These are phyloP conservation scores for Arrhopalites spinosus DNA, from an alignment of 2,888 invertebrate species.

Conservation along the genomic window DNA sequence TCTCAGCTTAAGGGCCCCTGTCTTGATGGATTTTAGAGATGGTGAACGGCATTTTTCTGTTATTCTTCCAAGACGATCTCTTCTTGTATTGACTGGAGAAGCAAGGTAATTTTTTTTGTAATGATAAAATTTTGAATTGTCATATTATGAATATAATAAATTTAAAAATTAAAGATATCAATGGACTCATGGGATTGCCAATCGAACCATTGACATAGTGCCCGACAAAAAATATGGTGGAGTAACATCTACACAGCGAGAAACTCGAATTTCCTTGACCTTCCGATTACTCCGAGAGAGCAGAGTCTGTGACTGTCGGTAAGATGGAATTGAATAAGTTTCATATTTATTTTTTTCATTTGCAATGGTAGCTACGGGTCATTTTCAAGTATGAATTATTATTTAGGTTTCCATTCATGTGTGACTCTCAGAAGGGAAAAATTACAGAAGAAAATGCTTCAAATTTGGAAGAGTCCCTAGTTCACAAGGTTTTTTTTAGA, in stretches of 20 bases:
- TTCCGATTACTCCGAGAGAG: constrained; percentile 70
- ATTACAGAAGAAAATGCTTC: constrained; percentile 65
- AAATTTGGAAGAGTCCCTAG: constrained; percentile 74
- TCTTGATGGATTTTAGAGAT: constrained; percentile 87
- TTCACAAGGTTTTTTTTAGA: constrained; percentile 67
- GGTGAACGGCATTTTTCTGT: constrained; percentile 68
- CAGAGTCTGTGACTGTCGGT: constrained; percentile 68
- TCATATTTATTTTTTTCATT: neutral
- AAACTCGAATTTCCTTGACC: constrained; percentile 79
- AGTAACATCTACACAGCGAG: constrained; percentile 65
- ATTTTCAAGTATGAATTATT: neutral
- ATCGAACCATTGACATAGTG: constrained; percentile 49
- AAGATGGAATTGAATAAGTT: constrained; percentile 4
- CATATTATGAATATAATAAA: neutral
- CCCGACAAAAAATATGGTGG: constrained; percentile 59
- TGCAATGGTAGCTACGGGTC: neutral
- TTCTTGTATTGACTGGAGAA: constrained; percentile 80
- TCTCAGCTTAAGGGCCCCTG: constrained; percentile 78
- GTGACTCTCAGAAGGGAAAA: constrained; percentile 66
- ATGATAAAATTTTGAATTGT: neutral
- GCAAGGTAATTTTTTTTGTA: constrained; percentile 64
- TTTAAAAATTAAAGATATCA: constrained; percentile 65
- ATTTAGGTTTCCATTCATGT: constrained; percentile 65
- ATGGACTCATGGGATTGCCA: constrained; percentile 75
- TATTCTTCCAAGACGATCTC: constrained; percentile 71